A percentile compares a stretch with the other conserved stretches of the same genome.
Evolutionary conservation across 2,797 vertebrate genomes (phyloP).

Genomic region (Neoniphon sammara): DNA sequence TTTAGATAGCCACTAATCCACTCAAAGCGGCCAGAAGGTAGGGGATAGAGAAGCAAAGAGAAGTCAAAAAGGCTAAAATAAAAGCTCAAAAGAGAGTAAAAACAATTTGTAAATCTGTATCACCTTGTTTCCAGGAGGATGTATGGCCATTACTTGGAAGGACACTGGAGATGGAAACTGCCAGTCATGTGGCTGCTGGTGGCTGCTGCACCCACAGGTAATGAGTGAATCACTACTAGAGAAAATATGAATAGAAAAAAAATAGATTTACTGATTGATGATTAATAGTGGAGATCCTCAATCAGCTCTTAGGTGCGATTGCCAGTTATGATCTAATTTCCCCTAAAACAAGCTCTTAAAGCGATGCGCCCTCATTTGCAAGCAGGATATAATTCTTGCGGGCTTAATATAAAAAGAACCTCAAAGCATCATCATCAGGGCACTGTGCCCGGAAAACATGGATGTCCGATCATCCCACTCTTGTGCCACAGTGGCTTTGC

Average conservation of each 20-base stretch:
- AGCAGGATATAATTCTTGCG: no score
- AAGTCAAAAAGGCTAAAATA: background rate
- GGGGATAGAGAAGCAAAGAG: background rate
- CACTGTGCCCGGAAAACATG: no score
- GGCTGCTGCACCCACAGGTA: constrained; percentile 63
- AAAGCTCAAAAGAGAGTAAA: background rate
- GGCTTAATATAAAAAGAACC: no score
- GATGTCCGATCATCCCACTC: no score
- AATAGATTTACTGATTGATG: no score
- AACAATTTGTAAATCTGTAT: background rate
- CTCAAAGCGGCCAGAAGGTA: background rate
- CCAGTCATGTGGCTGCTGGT: constrained; percentile 49
- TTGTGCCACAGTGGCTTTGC: no score
- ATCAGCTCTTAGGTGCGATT: no score
- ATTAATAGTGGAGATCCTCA: no score
- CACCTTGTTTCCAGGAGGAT: constrained; percentile 70
- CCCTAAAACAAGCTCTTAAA: no score
- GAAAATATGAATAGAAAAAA: background rate
- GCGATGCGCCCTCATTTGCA: no score
- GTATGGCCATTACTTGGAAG: constrained; percentile 42
- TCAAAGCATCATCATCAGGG: no score
- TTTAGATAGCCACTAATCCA: constrained; percentile 1
- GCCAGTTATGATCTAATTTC: no score
- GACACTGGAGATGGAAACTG: constrained; percentile 50
- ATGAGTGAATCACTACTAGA: background rate